Conservation (phyloP, 2,888 invertebrate genomes). For the Pycnomerus fuliginosus region DNA sequence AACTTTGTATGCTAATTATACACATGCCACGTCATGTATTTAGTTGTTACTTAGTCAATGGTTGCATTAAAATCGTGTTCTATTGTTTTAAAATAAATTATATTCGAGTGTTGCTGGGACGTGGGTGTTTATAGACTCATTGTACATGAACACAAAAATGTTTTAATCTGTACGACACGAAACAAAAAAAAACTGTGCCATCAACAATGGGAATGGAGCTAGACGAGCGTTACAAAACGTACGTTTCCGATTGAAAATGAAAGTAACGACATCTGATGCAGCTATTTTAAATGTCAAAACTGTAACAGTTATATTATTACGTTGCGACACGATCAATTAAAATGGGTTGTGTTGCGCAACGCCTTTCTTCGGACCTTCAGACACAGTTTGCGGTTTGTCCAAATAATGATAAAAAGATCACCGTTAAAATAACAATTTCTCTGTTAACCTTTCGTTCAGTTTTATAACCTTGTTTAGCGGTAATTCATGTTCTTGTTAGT, state of each 20-base stretch:
- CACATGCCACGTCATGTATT: constrained; percentile 52
- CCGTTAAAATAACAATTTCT: constrained; percentile 21
- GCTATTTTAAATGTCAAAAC: constrained; percentile 35
- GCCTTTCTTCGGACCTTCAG: too few species aligned
- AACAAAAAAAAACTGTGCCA: neutral
- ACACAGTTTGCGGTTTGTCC: constrained; percentile 3
- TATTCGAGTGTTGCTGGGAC: constrained; percentile 41
- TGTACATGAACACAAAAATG: constrained; percentile 41
- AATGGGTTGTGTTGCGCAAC: constrained; percentile 13
- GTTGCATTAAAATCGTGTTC: constrained; percentile 52
- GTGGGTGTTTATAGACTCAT: constrained; percentile 51
- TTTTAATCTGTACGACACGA: constrained; percentile 22
- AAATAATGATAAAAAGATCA: constrained; percentile 5
- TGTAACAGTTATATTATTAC: constrained; percentile 30
- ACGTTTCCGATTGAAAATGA: constrained; percentile 23
- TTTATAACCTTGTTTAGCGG: constrained; percentile 29
- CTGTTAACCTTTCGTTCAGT: constrained; percentile 27
- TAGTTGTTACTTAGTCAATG: constrained; percentile 51
- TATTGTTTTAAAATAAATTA: constrained; percentile 54
- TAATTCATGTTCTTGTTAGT: constrained; percentile 25
- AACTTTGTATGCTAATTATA: constrained; percentile 53
- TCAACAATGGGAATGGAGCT: neutral
- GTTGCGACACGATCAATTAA: constrained; percentile 26
- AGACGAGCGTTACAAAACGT: constrained; percentile 18
- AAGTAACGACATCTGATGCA: constrained; percentile 30